Conservation (phyloP, 2,888 invertebrate species). For the Nemotelus nigrinus region DNA sequence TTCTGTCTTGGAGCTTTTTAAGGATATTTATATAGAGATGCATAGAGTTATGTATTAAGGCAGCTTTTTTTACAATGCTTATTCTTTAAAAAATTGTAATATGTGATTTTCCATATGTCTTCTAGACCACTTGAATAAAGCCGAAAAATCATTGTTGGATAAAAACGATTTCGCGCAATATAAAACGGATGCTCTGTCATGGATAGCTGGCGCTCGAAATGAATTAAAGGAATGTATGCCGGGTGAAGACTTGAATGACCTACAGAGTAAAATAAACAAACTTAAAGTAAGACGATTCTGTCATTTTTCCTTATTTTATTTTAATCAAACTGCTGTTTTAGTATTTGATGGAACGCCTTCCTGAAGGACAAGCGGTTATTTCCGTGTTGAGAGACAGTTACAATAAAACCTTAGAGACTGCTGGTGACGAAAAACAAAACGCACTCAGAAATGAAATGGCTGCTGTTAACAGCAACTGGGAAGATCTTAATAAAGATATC, state of each 20-base stretch:
- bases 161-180: slow-evolving; percentile 91
- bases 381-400: slow-evolving; percentile 86
- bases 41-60: no score
- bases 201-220: slow-evolving; percentile 84
- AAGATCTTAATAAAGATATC: slow-evolving; percentile 86
- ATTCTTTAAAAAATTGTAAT: no score
- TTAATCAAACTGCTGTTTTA: no score
- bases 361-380: slow-evolving; percentile 86
- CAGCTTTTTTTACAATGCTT: no score
- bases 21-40: no score
- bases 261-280: slow-evolving; percentile 83
- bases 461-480: slow-evolving; percentile 85
- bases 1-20: no score
- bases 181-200: slow-evolving; percentile 82
- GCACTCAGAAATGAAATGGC: slow-evolving; percentile 79
- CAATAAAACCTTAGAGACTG: slow-evolving; percentile 83
- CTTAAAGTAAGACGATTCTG: slow-evolving; percentile 70
- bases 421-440: slow-evolving; percentile 83
- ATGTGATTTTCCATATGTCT: no score
- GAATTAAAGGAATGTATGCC: slow-evolving; percentile 85
- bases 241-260: slow-evolving; percentile 79
- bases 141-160: slow-evolving; percentile 90
- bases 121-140: slow-evolving; percentile 64
- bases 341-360: slow-evolving; percentile 70
- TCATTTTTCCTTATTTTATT: no score